phyloP scores from a whole-genome alignment of 2,113 vertebrate species.

The Copsychus sechellarum region DNA sequence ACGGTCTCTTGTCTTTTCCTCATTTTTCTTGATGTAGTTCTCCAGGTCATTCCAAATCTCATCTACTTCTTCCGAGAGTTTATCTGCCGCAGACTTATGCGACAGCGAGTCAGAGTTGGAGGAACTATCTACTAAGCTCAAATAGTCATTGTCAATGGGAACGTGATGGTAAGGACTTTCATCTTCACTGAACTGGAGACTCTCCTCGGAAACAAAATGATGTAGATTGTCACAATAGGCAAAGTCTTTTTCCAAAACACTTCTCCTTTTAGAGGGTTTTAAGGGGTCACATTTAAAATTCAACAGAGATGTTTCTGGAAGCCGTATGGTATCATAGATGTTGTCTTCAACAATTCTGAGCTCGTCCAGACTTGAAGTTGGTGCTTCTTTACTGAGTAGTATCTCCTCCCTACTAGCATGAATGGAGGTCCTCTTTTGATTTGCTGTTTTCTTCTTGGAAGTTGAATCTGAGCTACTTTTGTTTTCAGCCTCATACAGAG shows the following conservation, averaged over 20 bases:
- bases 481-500: conserved; percentile 55
- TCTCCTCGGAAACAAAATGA: conserved; percentile 86
- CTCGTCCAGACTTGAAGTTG: conserved; percentile 71
- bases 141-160: conserved; percentile 73
- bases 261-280: conserved; percentile 66
- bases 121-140: conserved; percentile 73
- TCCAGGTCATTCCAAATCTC: conserved; percentile 98
- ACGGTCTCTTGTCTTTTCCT: conserved; percentile 88
- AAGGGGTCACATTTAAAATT: conserved; percentile 38
- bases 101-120: conserved; percentile 77
- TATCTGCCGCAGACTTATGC: conserved; percentile 79
- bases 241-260: conserved; percentile 80
- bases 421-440: conserved; percentile 8
- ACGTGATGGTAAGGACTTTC: conserved; percentile 70
- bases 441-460: conserved; percentile 42
- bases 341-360: conserved; percentile 87
- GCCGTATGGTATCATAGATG: conserved; percentile 89
- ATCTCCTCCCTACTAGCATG: conserved; percentile 16
- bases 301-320: conserved; percentile 74
- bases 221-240: conserved; percentile 66
- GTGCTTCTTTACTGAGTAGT: neutral
- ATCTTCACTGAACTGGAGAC: conserved; percentile 82
- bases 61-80: conserved; percentile 90
- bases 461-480: conserved; percentile 64
- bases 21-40: conserved; percentile 96